Percentiles rank a stretch among this genome's conserved stretches.
Evolutionary conservation across 2,888 invertebrate species (phyloP).

Genomic region (Cosmia pyralina): DNA sequence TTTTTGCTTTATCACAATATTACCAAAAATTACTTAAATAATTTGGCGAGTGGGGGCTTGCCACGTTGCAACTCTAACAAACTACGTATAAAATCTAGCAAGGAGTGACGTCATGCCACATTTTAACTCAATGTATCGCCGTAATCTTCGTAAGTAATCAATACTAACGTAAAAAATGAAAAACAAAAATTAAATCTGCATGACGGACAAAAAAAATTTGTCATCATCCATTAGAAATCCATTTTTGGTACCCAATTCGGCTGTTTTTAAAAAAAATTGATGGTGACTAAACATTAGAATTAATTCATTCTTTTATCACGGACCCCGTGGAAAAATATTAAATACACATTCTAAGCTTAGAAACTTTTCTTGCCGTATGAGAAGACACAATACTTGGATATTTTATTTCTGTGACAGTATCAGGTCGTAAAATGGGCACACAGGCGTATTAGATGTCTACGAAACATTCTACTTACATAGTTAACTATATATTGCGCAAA

Average conservation of each 20-base stretch:
- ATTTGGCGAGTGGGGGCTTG: too few species aligned
- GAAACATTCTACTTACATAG: conserved; percentile 48
- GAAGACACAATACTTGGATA: conserved; percentile 23
- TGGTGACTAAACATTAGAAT: background rate
- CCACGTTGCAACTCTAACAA: too few species aligned
- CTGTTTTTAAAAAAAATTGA: background rate
- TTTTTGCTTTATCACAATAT: too few species aligned
- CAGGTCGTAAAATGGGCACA: conserved; percentile 56
- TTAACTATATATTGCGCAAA: conserved; percentile 58
- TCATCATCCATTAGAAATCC: background rate
- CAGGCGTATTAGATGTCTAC: conserved; percentile 51
- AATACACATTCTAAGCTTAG: conserved; percentile 29
- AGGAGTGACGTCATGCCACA: too few species aligned
- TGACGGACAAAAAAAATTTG: too few species aligned
- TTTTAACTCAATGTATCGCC: too few species aligned
- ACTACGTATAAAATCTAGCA: too few species aligned
- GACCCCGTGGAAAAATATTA: background rate
- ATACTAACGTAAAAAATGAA: too few species aligned
- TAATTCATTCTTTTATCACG: background rate
- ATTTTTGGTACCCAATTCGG: background rate
- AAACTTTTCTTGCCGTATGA: conserved; percentile 26
- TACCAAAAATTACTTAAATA: too few species aligned
- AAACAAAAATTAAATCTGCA: too few species aligned
- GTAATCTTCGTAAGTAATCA: too few species aligned
- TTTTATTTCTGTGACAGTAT: conserved; percentile 59